These are phyloP conservation scores for Kryptolebias marmoratus DNA, from an alignment of 2,113 vertebrate species.

Conservation along the genomic window DNA sequence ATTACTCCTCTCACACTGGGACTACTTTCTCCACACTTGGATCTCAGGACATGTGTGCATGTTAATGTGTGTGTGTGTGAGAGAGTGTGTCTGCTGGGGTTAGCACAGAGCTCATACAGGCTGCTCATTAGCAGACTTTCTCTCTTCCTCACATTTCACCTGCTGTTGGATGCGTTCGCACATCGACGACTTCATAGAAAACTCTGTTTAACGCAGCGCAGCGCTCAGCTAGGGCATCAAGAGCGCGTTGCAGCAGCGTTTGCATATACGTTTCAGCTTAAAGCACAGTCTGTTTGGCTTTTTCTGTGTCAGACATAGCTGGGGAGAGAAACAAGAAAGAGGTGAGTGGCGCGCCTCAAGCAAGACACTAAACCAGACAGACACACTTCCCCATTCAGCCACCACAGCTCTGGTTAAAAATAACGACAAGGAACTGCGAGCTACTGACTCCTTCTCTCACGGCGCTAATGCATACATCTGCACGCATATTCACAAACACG, in stretches of 20 bases:
- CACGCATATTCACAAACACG: conserved; percentile 34
- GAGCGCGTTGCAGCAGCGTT: conserved; percentile 30
- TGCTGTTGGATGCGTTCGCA: conserved; percentile 18
- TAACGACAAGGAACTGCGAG: conserved; percentile 66
- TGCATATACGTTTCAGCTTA: conserved; percentile 29
- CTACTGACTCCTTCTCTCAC: conserved; percentile 60
- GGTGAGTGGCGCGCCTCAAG: conserved; percentile 45
- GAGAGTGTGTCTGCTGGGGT: conserved; percentile 53
- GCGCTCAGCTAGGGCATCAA: conserved; percentile 37
- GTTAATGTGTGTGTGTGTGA: conserved; percentile 23
- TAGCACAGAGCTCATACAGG: conserved; percentile 56
- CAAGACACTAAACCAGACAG: conserved; percentile 58
- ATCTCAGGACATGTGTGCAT: conserved; percentile 59
- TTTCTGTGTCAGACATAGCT: conserved; percentile 17
- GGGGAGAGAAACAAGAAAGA: conserved; percentile 35
- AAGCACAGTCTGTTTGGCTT: conserved; percentile 20
- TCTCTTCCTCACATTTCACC: conserved; percentile 48
- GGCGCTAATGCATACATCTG: conserved; percentile 54
- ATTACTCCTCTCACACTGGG: conserved; percentile 80
- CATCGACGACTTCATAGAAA: conserved; percentile 43
- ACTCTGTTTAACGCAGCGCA: conserved; percentile 43
- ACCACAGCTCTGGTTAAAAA: conserved; percentile 66
- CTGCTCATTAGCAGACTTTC: conserved; percentile 76
- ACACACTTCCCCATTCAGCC: conserved; percentile 65
- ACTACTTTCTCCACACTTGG: conserved; percentile 66